Base-by-base conservation (phyloP, 2,113 vertebrate species). In the Brachyhypopomus occidentalis region DNA sequence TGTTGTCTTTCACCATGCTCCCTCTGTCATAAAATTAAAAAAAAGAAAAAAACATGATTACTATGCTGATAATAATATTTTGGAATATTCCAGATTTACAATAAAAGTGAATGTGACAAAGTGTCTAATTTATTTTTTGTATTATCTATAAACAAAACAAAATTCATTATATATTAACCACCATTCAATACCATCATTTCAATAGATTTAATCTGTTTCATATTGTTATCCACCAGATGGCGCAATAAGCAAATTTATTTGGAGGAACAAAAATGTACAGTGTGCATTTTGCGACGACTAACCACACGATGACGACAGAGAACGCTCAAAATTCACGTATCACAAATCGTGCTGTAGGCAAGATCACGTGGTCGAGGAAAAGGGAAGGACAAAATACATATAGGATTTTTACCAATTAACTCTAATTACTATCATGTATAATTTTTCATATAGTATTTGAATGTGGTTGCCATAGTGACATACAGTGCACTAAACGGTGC, bases 81-180 rank as follows among this genome's bases (percentile, higher is more conserved):
- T 94, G 92, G 93, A 95, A 96, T 95, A 95, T 95, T 95, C 95
- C 93, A 94, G 93, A 92, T 96, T 96, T 97, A 95, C 94, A 96
- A 96, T 94, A 93, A 94, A 94, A 93, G 89, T 91, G 89, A 93
- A 91, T 77, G 90, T 92, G 91, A 92, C 83, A 91, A 89, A 79
- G 84, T 88, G 86, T 86, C 84, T 89, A 72, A 79, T 74, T 83
- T 22, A 79, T 86, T 64, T 11, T 62, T 23, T 72, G 45, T 11
- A 45, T 34, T 48, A 41, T 81, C 19, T 45, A 7, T 52, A 30
- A 45, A 52, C n/a, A 6, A 62, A 16, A 19, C 9, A 55, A 55
- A 23, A n/a, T n/a, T n/a, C n/a, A 48, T 48, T 52, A 14, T 2
- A 2, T 52, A 52, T 2, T 52, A 8, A 52, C 12, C 45, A 14